phyloP scores from a whole-genome alignment of 2,797 vertebrate genomes.

The Petrocephalus schoutedeni region DNA sequence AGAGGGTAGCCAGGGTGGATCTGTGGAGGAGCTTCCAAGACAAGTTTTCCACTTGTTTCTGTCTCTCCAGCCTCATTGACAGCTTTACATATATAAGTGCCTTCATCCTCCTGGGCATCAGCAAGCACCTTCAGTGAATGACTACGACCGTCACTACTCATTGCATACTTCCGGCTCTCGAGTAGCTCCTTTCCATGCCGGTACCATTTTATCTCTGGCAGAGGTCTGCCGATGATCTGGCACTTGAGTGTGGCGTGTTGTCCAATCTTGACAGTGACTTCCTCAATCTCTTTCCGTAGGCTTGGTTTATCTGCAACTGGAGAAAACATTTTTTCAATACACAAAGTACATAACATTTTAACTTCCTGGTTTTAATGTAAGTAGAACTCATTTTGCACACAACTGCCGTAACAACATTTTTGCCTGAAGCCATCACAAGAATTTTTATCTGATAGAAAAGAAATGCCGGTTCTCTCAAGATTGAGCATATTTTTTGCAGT shows the following conservation, averaged over 20 bases:
- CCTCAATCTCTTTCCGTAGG: constrained; percentile 88
- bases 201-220: constrained; percentile 97
- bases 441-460: not conserved
- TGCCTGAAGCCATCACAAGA: not conserved
- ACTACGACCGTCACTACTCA: constrained; percentile 94
- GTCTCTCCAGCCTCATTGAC: constrained; percentile 89
- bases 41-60: constrained; percentile 79
- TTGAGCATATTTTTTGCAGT: not conserved
- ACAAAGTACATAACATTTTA: not conserved
- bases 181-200: constrained; percentile 83
- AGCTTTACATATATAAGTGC: constrained; percentile 88
- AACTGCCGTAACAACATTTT: not conserved
- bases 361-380: not conserved
- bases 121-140: constrained; percentile 86
- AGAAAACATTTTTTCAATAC: constrained; percentile 13
- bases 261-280: constrained; percentile 84
- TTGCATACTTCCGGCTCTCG: constrained; percentile 90
- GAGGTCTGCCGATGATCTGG: constrained; percentile 92
- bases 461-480: not conserved
- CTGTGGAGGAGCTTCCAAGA: constrained; percentile 82
- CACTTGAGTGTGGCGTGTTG: constrained; percentile 88
- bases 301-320: constrained; percentile 84
- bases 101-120: constrained; percentile 95
- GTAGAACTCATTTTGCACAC: not conserved
- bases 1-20: constrained; percentile 88